Evolutionary conservation across 2,888 invertebrate genomes (phyloP), one percentile per base, ranked within the genome.

Genomic region (Leucophora obtusa): DNA sequence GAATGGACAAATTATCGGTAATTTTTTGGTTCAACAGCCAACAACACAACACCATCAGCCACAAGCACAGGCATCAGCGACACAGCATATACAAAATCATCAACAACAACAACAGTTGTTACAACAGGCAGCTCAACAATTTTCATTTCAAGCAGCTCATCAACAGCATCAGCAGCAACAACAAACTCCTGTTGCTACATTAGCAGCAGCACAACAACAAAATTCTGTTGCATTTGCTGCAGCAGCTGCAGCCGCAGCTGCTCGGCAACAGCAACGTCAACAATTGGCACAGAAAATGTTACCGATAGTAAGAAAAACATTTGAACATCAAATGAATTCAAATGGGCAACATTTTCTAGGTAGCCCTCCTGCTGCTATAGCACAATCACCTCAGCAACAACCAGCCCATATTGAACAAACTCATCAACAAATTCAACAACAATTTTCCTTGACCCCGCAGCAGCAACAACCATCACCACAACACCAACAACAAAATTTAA

Each of bases 1-100:
- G 0, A 89, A 89, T 83, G 89, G 89, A 0, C 89, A 89, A 83
- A 88, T 89, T 33, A 89, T 89, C 69, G 89, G 89, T 0, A 89
- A 90, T 69, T 87, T 89, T 82, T 76, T 89, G 15, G 82, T 89
- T 54, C 89, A 86, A 54, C 85, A 84, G 28, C 83, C 84, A 82
- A 21, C 84, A 83, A 38, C 83, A 82, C 53, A 70, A 2, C 80
- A 83, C 8, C 83, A 82, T 50, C 83, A 83, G 43, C 68, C 82
- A 8, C 82, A 82, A 18, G 7, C 74, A 84, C 51, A 86, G 86
- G 24, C 85, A 85, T 15, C 74, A 84, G 35, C 53, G 82, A 78
- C 56, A 17, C 51, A 69, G 3, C 75, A 62, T n/a, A 47, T 65
- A 33, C 79, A 78, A 58, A 51, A 18, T 15, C 74, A 66, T 54